Conservation (phyloP, 2,888 invertebrate species). For the Leucozona laternaria region DNA sequence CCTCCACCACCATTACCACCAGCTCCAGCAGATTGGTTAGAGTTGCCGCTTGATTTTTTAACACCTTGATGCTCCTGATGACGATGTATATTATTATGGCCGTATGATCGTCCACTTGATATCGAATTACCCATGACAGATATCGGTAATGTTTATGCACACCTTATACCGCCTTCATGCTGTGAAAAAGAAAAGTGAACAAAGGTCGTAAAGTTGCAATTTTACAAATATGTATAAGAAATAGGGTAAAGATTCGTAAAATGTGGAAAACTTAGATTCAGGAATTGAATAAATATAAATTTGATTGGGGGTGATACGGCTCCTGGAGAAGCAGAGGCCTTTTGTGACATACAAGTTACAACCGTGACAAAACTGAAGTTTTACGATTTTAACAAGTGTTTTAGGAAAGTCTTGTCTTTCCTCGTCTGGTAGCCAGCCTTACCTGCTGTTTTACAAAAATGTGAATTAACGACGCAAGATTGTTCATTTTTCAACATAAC, state of each 20-base stretch:
- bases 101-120: slow-evolving; percentile 64
- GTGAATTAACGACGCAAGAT: too few relatives aligned
- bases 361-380: too few relatives aligned
- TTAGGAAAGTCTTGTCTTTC: too few relatives aligned
- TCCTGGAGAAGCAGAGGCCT: too few relatives aligned
- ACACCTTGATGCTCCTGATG: slow-evolving; percentile 59
- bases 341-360: too few relatives aligned
- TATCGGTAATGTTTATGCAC: slow-evolving; percentile 13
- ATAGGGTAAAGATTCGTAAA: not conserved
- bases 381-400: too few relatives aligned
- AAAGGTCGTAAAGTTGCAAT: slow-evolving; percentile 13
- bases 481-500: too few relatives aligned
- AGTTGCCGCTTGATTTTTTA: slow-evolving; percentile 37
- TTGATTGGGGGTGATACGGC: too few relatives aligned
- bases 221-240: not conserved
- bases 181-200: slow-evolving; percentile 19
- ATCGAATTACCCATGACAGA: slow-evolving; percentile 72
- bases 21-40: slow-evolving; percentile 58
- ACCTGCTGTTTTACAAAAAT: too few relatives aligned
- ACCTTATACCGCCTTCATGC: slow-evolving; percentile 62
- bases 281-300: not conserved
- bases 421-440: too few relatives aligned
- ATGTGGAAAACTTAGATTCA: not conserved
- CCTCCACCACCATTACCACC: slow-evolving; percentile 70
- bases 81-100: slow-evolving; percentile 59